Evolutionary conservation across 2,888 invertebrate species (phyloP).

Genomic region (Punctoribates punctum): DNA sequence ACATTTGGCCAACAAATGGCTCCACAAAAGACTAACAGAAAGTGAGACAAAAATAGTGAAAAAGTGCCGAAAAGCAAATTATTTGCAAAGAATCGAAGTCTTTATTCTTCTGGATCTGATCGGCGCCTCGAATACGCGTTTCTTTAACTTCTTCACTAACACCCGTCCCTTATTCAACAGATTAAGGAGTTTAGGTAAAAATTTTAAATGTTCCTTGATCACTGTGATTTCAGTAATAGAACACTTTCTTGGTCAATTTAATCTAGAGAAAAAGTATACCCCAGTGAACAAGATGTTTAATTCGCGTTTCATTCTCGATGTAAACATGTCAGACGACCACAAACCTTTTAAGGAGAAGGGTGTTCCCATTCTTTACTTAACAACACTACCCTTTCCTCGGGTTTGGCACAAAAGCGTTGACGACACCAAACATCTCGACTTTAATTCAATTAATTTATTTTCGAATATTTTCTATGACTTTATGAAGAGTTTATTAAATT

Average conservation of each 20-base stretch:
- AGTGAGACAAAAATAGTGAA: constrained; percentile 16
- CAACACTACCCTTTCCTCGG: constrained; percentile 80
- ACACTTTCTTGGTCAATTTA: neutral
- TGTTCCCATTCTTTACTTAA: constrained; percentile 86
- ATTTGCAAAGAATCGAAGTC: constrained; percentile 64
- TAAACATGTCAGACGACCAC: constrained; percentile 77
- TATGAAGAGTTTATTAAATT: neutral
- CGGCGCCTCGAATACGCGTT: constrained; percentile 77
- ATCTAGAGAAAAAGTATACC: constrained; percentile 66
- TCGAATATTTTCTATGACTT: constrained; percentile 3
- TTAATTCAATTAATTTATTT: neutral
- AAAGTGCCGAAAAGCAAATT: constrained; percentile 44
- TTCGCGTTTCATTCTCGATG: no score
- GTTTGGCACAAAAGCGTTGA: constrained; percentile 86
- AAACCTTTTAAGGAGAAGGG: constrained; percentile 66
- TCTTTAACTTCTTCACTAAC: constrained; percentile 71
- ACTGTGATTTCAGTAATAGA: neutral
- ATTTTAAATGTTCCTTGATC: neutral
- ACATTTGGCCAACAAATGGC: constrained; percentile 77
- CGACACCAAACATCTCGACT: constrained; percentile 56
- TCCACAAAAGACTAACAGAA: constrained; percentile 53
- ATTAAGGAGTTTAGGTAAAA: neutral
- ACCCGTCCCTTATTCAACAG: neutral
- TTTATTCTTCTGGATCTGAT: constrained; percentile 80
- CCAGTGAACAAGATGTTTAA: constrained; percentile 65